These are phyloP conservation scores for Heterotilapia buettikoferi DNA, from an alignment of 2,113 vertebrate genomes.

Conservation along the genomic window DNA sequence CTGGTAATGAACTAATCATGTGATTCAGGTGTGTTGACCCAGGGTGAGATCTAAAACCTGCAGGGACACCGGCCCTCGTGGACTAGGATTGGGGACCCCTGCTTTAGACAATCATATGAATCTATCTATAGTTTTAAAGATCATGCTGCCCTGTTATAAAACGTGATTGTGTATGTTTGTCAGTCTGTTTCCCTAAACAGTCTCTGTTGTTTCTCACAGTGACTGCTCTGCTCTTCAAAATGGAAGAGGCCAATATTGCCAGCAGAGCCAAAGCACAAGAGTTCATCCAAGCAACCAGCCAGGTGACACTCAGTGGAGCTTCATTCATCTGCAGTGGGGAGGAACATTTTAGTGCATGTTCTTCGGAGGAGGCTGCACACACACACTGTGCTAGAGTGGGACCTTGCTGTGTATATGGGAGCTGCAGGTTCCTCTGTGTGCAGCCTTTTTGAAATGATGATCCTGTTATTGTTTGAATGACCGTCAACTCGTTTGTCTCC, in stretches of 20 bases:
- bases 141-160: neutral
- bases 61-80: too few relatives aligned
- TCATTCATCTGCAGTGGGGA: neutral
- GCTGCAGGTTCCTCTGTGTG: neutral
- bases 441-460: neutral
- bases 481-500: neutral
- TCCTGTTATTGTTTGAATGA: neutral
- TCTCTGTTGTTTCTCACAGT: slow-evolving; percentile 48
- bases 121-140: neutral
- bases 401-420: neutral
- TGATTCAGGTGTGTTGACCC: too few relatives aligned
- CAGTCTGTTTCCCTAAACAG: neutral
- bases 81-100: too few relatives aligned
- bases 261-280: slow-evolving; percentile 90
- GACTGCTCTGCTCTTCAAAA: slow-evolving; percentile 90
- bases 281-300: slow-evolving; percentile 90
- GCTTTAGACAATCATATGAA: neutral
- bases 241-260: slow-evolving; percentile 90
- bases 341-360: neutral
- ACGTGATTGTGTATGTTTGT: neutral
- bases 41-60: too few relatives aligned
- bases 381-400: neutral
- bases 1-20: too few relatives aligned
- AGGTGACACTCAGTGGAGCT: slow-evolving; percentile 63
- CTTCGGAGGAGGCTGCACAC: neutral